Percentiles rank a stretch among this genome's conserved stretches.
These are phyloP conservation scores for Sylvietta virens DNA, from an alignment of 2,113 vertebrate genomes.

Conservation along the genomic window DNA sequence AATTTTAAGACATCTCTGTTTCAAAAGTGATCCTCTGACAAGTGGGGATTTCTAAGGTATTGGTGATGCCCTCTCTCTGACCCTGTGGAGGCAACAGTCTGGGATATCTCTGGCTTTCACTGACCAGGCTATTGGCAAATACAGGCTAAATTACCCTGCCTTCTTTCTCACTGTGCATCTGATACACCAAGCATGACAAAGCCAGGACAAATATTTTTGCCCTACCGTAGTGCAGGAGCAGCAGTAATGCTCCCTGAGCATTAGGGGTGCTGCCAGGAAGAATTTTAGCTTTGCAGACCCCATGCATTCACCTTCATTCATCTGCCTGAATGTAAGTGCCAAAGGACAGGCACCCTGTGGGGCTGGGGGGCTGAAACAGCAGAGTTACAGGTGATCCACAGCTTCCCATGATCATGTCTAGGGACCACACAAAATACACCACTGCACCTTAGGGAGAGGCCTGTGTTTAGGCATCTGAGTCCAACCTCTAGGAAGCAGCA, in stretches of 20 bases:
- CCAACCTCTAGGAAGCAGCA: neutral
- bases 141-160: neutral
- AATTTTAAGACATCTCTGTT: neutral
- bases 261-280: neutral
- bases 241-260: neutral
- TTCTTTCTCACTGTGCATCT: neutral
- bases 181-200: neutral
- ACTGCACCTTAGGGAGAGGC: neutral
- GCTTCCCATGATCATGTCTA: neutral
- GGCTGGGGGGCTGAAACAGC: neutral
- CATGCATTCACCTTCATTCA: neutral
- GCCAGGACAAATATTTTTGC: neutral
- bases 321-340: neutral
- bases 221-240: neutral
- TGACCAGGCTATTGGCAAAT: neutral
- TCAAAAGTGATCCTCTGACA: neutral
- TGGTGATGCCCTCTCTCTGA: neutral
- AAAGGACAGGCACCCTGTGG: fast-evolving
- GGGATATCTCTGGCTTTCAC: neutral
- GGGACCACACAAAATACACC: neutral
- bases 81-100: neutral
- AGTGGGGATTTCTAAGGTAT: constrained; percentile 3
- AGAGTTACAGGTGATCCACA: neutral
- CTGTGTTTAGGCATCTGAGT: neutral
- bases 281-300: neutral